Base-by-base conservation (phyloP, 2,888 invertebrate genomes). In the Cryptosula pallasiana region DNA sequence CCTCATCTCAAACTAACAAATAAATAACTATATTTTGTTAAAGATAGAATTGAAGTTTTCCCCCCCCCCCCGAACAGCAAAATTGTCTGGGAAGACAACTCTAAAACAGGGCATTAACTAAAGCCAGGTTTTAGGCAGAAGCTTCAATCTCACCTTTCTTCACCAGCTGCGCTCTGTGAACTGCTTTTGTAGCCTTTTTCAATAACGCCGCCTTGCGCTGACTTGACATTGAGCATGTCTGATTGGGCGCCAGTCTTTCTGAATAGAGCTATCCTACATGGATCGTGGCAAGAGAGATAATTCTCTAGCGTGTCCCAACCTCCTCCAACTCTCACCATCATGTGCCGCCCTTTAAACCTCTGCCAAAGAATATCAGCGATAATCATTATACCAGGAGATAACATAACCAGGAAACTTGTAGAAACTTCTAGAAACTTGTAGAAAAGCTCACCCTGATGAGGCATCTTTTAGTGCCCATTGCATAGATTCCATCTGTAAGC, bases 401-500 rank as follows among this genome's bases (percentile, higher is more conserved):
- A n/a, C n/a, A n/a, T n/a, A n/a, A n/a, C n/a, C n/a, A n/a, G n/a
- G n/a, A n/a, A n/a, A n/a, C n/a, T n/a, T n/a, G n/a, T n/a, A n/a
- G n/a, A n/a, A n/a, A n/a, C n/a, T n/a, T n/a, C n/a, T n/a, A n/a
- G n/a, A n/a, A n/a, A n/a, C n/a, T n/a, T n/a, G n/a, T n/a, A n/a
- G n/a, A n/a, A n/a, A 45, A 71, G 86, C 89, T 87, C 86, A 94
- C 93, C 87, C 94, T 88, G 75, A 94, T 92, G 84, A 93, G 93
- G 72, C 94, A 92, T 80, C 91, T 92, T 78, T 92, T 89, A 27
- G 93, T 93, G 69, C 92, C 92, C 79, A 94, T 92, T 82, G 90
- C 90, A 86, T 93, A 94, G 75, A 91, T 90, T 23, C 93, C 93
- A 86, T 93, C 93, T 73, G 92, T 91, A 71, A 94, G 90, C 84